Evolutionary conservation across 2,797 vertebrate genomes (phyloP).

Genomic region (Gymnothorax reevesii): DNA sequence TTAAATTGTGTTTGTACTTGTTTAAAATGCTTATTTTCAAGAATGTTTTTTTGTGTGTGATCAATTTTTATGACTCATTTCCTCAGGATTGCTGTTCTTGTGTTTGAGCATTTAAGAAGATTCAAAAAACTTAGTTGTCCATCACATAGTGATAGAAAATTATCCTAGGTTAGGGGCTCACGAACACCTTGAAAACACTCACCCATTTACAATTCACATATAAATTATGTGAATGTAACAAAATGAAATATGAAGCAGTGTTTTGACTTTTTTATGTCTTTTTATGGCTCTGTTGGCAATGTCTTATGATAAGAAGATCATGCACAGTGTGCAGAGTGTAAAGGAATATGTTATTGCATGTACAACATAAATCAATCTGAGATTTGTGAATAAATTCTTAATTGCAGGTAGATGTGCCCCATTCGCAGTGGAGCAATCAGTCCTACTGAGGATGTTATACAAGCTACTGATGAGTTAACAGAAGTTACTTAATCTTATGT

Average conservation of each 20-base stretch:
- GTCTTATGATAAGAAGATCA: not conserved
- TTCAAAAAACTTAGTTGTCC: too few relatives aligned
- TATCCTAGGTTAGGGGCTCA: too few relatives aligned
- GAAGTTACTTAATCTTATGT: not conserved
- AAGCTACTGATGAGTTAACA: not conserved
- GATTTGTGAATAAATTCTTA: constrained; percentile 25
- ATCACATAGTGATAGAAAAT: too few relatives aligned
- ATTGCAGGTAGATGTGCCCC: not conserved
- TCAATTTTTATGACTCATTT: not conserved
- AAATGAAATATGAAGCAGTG: not conserved
- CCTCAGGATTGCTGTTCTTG: not conserved
- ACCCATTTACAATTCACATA: too few relatives aligned
- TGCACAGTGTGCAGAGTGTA: not conserved
- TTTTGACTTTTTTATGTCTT: not conserved
- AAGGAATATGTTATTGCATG: not conserved
- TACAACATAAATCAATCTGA: not conserved
- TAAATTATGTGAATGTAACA: too few relatives aligned
- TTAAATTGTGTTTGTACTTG: not conserved
- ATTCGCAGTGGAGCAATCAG: not conserved
- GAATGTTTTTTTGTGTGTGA: not conserved
- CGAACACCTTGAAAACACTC: too few relatives aligned
- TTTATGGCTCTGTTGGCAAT: not conserved
- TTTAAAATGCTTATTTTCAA: not conserved
- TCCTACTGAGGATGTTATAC: not conserved
- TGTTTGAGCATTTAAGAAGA: not conserved